Evolutionary conservation across 2,113 vertebrate genomes (phyloP), one percentile per base, ranked within the genome.

Genomic region (Coregonus clupeaformis): DNA sequence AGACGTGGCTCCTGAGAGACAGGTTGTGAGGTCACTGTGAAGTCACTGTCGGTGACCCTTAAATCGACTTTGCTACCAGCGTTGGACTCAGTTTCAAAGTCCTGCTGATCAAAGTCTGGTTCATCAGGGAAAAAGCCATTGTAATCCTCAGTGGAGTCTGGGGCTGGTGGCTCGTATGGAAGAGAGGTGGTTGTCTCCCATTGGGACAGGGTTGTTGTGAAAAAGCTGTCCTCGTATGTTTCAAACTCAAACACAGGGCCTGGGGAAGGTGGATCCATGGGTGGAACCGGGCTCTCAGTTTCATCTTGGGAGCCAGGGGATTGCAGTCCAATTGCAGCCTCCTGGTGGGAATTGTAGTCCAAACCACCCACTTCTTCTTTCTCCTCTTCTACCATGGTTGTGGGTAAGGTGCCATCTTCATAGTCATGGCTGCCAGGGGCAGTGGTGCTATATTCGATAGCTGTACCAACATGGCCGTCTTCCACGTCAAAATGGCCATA

Each of bases 21-120:
- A 83, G 78, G 76, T 60, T 69, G 63, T 25, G 68, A 80, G 69
- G 79, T 84, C 20, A 68, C 42, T 11, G 60, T 78, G 69, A 85
- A 78, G 68, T 87, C 78, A 74, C 24, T 32, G 59, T 49, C 30
- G 29, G 66, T 30, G 47, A 79, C 55, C 72, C 42, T 32, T 7
- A 66, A 68, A 74, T 76, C 60, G 30, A 9, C 70, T 14, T 80
- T 52, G 20, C 18, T 68, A 11, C 82, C 64, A 71, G 11, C 6
- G 14, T 71, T n/a, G 7, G 59, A 13, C 27, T 71, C 72, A 24
- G 42, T 30, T 69, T 55, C 25, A 63, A 66, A 62, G 72, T 57
- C 0, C 59, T 69, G 76, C 29, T 27, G 36, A 73, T 83, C 71
- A 0, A 25, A 49, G n/a, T 72, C 69, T 24, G 29, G 6, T 7